Percentiles rank a stretch among this genome's conserved stretches.
These are phyloP conservation scores for Bombus ignitus DNA, from an alignment of 1,140 invertebrate species.

Conservation along the genomic window DNA sequence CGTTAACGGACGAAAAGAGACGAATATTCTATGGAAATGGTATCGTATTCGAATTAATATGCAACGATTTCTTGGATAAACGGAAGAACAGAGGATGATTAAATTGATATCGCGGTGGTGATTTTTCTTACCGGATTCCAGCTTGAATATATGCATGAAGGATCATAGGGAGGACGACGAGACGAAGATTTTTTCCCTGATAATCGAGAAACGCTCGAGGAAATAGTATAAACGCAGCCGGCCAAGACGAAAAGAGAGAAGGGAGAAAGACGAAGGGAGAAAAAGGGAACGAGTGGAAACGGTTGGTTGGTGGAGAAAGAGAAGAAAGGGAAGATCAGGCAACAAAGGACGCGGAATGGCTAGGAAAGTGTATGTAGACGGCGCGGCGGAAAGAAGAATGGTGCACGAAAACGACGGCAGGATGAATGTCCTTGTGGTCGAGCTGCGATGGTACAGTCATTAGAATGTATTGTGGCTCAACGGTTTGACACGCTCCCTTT, in stretches of 20 bases:
- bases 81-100: not conserved
- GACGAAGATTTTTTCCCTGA: not conserved
- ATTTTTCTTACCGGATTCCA: not conserved
- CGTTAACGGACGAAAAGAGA: conserved; percentile 2
- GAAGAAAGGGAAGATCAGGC: not conserved
- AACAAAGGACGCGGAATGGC: conserved; percentile 16
- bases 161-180: not conserved
- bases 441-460: conserved; percentile 71
- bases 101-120: conserved; percentile 13
- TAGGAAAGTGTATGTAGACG: conserved; percentile 44
- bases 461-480: conserved; percentile 77
- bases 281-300: conserved; percentile 12
- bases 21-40: not conserved
- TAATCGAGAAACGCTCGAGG: conserved; percentile 22
- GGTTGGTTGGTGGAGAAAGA: not conserved
- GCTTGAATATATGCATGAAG: conserved; percentile 28
- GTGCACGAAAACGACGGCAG: conserved; percentile 13
- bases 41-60: conserved; percentile 39
- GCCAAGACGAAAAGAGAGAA: conserved; percentile 6
- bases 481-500: conserved; percentile 67
- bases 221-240: conserved; percentile 50
- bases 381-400: conserved; percentile 41
- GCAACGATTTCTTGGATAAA: conserved; percentile 5
- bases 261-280: not conserved
- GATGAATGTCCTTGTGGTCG: conserved; percentile 36